A percentile compares a stretch with the other conserved stretches of the same genome.
phyloP scores from a whole-genome alignment of 2,888 invertebrate genomes.

The Hymenopus coronatus region DNA sequence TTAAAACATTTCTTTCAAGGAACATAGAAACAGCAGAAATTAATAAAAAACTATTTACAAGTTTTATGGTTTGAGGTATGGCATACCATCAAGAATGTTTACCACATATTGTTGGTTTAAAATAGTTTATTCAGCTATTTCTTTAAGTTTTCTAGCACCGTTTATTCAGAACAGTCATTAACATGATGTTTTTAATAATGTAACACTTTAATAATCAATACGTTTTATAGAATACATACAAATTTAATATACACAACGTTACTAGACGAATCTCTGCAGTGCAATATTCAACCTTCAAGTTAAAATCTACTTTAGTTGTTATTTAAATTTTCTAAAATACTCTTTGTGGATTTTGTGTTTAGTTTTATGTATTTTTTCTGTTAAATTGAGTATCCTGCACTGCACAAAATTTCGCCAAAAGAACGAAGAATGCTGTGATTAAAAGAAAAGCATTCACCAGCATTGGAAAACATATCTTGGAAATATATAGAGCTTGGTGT shows the following conservation, averaged over 20 bases:
- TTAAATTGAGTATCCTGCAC: background rate
- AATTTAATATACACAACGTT: background rate
- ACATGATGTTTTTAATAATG: slow-evolving; percentile 15
- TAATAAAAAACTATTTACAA: background rate
- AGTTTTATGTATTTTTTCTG: background rate
- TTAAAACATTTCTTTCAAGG: background rate
- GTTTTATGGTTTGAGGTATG: background rate
- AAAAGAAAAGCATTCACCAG: background rate
- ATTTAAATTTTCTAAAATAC: background rate
- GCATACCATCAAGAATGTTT: background rate
- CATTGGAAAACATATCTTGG: background rate
- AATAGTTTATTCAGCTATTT: slow-evolving; percentile 3
- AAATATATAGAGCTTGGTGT: background rate
- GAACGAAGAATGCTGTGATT: background rate
- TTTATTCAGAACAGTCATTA: slow-evolving; percentile 29
- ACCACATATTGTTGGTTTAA: slow-evolving; percentile 3
- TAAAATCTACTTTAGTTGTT: background rate
- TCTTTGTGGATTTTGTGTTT: background rate
- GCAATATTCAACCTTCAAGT: background rate
- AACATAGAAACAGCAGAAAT: background rate
- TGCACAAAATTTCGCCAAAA: background rate
- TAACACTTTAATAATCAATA: slow-evolving; percentile 9
- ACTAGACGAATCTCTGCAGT: slow-evolving; percentile 1
- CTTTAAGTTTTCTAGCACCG: slow-evolving; percentile 27
- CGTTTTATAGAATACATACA: slow-evolving; percentile 3